phyloP scores from a whole-genome alignment of 2,888 invertebrate species.

The Polylopha cassiicola region DNA sequence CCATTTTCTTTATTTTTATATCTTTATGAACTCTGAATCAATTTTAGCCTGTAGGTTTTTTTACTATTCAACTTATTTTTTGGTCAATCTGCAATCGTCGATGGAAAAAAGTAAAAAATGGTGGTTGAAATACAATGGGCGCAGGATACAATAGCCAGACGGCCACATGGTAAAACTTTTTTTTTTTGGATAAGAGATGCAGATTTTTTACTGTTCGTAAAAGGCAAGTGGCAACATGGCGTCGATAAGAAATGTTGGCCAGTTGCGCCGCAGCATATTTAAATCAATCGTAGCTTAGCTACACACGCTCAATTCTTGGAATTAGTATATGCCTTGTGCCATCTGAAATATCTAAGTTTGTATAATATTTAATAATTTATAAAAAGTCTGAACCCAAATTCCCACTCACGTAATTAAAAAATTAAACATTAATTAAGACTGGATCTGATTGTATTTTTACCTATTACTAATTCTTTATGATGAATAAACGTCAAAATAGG shows the following conservation, averaged over 20 bases:
- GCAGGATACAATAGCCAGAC: slow-evolving; percentile 56
- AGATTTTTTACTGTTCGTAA: slow-evolving; percentile 56
- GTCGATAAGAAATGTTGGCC: slow-evolving; percentile 15
- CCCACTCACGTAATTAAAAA: too few relatives aligned
- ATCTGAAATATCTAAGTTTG: too few relatives aligned
- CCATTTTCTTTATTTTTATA: too few relatives aligned
- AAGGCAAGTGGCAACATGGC: slow-evolving; percentile 42
- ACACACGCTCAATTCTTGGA: too few relatives aligned
- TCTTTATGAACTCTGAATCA: too few relatives aligned
- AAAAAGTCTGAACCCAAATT: too few relatives aligned
- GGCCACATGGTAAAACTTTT: slow-evolving; percentile 59
- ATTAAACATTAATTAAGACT: too few relatives aligned
- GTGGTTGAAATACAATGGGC: slow-evolving; percentile 57
- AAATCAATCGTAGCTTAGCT: neutral
- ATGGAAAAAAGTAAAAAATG: slow-evolving; percentile 59
- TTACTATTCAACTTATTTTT: slow-evolving; percentile 47
- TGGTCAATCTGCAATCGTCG: slow-evolving; percentile 55
- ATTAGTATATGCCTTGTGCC: too few relatives aligned
- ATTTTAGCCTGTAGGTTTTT: neutral
- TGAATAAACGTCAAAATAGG: too few relatives aligned
- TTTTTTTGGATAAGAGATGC: slow-evolving; percentile 57
- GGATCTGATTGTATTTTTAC: too few relatives aligned
- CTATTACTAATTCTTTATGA: too few relatives aligned
- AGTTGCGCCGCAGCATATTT: slow-evolving; percentile 2
- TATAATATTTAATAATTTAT: too few relatives aligned